Conservation (phyloP, 2,797 vertebrate species). For the Smutsia gigantea region DNA sequence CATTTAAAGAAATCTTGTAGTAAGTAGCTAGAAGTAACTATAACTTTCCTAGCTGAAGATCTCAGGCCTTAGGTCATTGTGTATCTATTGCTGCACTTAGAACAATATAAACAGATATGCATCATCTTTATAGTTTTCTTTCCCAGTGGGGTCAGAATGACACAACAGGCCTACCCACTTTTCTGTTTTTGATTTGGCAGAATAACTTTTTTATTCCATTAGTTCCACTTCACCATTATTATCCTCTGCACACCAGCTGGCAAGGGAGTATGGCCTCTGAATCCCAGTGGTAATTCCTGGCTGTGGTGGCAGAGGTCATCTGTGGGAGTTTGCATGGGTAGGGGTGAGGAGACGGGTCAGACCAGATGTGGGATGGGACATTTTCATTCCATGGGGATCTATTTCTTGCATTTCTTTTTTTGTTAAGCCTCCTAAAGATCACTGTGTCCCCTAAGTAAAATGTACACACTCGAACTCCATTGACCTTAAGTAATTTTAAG, state of each 20-base stretch:
- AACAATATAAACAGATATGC: neutral
- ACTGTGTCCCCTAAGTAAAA: conserved; percentile 56
- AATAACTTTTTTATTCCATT: conserved; percentile 32
- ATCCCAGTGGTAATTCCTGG: no score
- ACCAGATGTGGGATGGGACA: neutral
- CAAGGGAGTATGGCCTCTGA: neutral
- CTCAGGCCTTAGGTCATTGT: neutral
- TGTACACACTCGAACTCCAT: neutral
- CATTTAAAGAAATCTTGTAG: neutral
- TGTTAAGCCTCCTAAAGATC: conserved; percentile 37
- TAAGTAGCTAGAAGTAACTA: neutral
- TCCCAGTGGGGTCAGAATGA: neutral
- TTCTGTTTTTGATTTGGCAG: conserved; percentile 30
- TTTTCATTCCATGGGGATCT: neutral
- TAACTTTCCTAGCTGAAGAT: conserved; percentile 31
- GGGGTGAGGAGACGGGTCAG: neutral
- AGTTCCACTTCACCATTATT: neutral
- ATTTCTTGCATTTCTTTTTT: conserved; percentile 41
- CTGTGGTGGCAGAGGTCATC: neutral
- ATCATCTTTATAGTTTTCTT: neutral
- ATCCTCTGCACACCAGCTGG: neutral
- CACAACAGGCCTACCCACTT: neutral
- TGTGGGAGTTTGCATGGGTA: neutral
- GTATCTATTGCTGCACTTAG: neutral
- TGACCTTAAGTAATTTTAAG: conserved; percentile 66